Conservation (phyloP, 2,888 invertebrate genomes). For the Hesperia comma region DNA sequence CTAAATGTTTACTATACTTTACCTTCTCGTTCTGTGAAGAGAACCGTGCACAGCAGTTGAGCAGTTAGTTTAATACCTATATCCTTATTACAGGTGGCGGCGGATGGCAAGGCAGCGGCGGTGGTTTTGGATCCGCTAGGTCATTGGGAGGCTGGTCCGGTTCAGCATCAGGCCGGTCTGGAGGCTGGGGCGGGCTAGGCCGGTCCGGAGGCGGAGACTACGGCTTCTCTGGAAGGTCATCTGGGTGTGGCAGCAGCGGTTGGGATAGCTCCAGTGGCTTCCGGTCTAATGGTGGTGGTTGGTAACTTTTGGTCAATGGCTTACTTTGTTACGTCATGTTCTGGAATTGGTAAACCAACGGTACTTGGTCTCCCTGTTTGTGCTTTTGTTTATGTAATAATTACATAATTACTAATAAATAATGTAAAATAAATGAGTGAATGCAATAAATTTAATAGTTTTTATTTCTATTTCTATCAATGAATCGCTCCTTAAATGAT, state of each 20-base stretch:
- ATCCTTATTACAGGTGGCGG: constrained; percentile 25
- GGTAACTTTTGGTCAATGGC: constrained; percentile 9
- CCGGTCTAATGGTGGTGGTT: constrained; percentile 20
- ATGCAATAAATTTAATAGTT: not conserved
- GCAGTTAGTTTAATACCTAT: no score
- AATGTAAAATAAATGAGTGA: constrained; percentile 13
- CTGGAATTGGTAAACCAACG: not conserved
- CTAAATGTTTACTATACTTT: no score
- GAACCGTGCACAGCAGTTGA: no score
- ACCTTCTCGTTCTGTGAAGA: no score
- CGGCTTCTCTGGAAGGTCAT: constrained; percentile 31
- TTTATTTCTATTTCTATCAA: not conserved
- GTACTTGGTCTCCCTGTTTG: not conserved
- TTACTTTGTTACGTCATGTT: no score
- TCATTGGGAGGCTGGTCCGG: constrained; percentile 41
- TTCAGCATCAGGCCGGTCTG: constrained; percentile 36
- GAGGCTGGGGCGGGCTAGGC: constrained; percentile 20
- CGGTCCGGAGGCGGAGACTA: constrained; percentile 29
- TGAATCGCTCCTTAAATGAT: no score
- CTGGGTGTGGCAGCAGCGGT: constrained; percentile 39
- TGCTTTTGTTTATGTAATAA: not conserved
- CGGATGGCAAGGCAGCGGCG: constrained; percentile 51
- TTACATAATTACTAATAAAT: not conserved
- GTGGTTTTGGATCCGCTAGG: constrained; percentile 40
- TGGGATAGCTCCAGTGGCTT: constrained; percentile 28